These are phyloP conservation scores for Erebia palarica DNA, from an alignment of 2,888 invertebrate species.

Conservation along the genomic window DNA sequence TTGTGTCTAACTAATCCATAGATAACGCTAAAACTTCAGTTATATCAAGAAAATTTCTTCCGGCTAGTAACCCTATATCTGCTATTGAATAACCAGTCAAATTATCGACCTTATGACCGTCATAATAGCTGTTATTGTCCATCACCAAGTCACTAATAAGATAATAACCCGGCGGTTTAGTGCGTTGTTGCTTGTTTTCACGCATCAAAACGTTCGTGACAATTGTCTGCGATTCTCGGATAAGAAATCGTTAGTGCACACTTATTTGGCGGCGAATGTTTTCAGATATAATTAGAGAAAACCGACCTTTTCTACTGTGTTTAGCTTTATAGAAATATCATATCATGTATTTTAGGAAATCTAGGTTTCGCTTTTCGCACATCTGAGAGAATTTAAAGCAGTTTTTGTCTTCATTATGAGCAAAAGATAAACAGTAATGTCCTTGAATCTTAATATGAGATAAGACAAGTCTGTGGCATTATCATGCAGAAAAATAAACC, in stretches of 20 bases:
- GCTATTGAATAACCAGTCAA: not conserved
- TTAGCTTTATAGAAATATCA: no score
- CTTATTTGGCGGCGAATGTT: slow-evolving; percentile 14
- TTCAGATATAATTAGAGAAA: slow-evolving; percentile 14
- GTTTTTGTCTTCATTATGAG: not conserved
- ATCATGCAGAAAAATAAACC: not conserved
- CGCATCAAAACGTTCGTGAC: slow-evolving; percentile 32
- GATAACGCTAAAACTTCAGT: not conserved
- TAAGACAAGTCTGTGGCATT: not conserved
- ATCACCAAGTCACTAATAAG: slow-evolving; percentile 22
- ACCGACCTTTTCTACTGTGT: not conserved
- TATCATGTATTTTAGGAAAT: not conserved
- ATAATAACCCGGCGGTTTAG: slow-evolving; percentile 34
- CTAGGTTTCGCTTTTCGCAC: no score
- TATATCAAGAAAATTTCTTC: not conserved
- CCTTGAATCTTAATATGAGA: not conserved
- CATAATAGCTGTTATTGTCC: slow-evolving; percentile 6
- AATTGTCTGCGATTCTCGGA: slow-evolving; percentile 19
- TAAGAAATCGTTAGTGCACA: slow-evolving; percentile 15
- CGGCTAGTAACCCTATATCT: slow-evolving; percentile 14
- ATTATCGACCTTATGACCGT: slow-evolving; percentile 9
- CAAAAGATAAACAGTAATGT: not conserved
- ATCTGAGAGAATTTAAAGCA: no score
- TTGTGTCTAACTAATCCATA: no score
- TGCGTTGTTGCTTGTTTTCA: slow-evolving; percentile 34